Base-by-base conservation (phyloP, 2,888 invertebrate genomes). In the Stenodema calcarata region DNA sequence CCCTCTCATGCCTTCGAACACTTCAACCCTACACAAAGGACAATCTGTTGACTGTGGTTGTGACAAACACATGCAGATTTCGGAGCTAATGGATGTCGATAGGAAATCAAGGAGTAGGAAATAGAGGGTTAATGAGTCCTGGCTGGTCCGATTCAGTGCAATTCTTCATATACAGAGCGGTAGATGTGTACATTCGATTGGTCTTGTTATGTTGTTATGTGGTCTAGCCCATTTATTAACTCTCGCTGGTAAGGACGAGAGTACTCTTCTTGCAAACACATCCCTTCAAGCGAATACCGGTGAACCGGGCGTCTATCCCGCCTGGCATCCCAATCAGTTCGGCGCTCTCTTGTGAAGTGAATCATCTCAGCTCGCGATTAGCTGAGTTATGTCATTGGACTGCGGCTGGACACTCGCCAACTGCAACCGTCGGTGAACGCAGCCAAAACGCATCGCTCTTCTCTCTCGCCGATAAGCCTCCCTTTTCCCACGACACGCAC, bases 361-460 rank as follows among this genome's bases (percentile, higher is more conserved):
- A 73, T 73, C 35, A 73, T 41, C 73, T 41, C 30, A 35, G 28
- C 41, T 73, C 30, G 35, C 35, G 73, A 73, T 73, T 62, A 62
- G 62, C 62, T 1, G 62, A 62, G 62, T 62, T 73, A 73, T 73
- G 35, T 73, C 73, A 73, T 73, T 73, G 35, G 35, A 30, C 73
- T 73, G 35, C 41, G 9, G n/a, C 18, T 73, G 73, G 73, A 73
- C 73, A 41, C n/a, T 16, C 3, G 73, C 73, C 73, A 73, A 73
- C 73, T 73, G 73, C 73, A 73, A n/a, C 73, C 73, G 73, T 30
- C 73, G 27, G 73, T 12, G 41, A 73, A 73, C 73, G 73, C 73
- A 73, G 73, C 73, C 73, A 73, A 73, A 73, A 73, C 73, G 73
- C 73, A 73, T 73, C 73, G 35, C 35, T 73, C 73, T 73, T 41